Base-by-base conservation (phyloP, 2,797 vertebrate species). In the Calcarius lapponicus region DNA sequence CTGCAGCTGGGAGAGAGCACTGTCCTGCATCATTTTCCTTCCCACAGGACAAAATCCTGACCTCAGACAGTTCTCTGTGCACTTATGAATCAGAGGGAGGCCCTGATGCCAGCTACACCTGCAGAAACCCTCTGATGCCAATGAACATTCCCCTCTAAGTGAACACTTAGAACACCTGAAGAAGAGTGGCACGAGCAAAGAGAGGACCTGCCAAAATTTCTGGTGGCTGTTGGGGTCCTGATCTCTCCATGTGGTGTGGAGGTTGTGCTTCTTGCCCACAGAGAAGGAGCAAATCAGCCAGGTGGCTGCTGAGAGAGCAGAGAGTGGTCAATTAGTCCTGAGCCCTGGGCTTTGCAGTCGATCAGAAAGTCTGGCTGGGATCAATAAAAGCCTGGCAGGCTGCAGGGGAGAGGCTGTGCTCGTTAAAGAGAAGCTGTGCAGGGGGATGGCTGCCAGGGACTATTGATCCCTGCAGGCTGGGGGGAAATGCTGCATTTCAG, bases 271-370 rank as follows among this genome's bases (percentile, higher is more conserved):
- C 61, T 80, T 38, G 36, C 78, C 53, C 6, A 3, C 10, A 6
- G 72, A 80, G 61, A 64, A 60, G 78, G 11, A 90, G 43, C 48
- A 45, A 80, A 86, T 69, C 54, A 84, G 42, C 10, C 58, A n/a
- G 50, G 53, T 8, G 29, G 79, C 92, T 76, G 89, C 78, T 83
- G 86, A 80, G 90, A 71, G 78, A 80, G 81, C 79, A 90, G 71
- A 92, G 84, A 29, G 48, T 2, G 32, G 69, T 95, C 83, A 64
- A 93, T 95, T 95, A 72, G 19, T 43, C 8, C 62, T 42, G 20
- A 66, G 42, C 73, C 69, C 78, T 86, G 0, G 2, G 82, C 70
- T 90, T 81, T 1, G 0, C 81, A 73, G 43, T 94, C 86, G 10
- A 95, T 97, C 6, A 17, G 81, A 62, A 88, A 66, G 80, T 14